Evolutionary conservation across 2,113 vertebrate genomes (phyloP), one percentile per base, ranked within the genome.

Genomic region (Thalassarche chlororhynchos): DNA sequence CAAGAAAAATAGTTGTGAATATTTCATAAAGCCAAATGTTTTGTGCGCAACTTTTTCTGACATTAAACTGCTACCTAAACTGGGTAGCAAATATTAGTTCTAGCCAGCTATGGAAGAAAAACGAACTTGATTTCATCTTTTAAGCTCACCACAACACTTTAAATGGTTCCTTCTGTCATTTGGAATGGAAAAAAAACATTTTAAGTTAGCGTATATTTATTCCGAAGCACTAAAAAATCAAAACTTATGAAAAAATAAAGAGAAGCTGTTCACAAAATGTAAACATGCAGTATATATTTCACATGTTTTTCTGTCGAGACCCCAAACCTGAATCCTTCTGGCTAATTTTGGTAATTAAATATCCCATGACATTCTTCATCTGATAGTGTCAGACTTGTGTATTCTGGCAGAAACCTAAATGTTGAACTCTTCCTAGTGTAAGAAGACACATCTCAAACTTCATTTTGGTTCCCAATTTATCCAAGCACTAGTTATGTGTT

Each of bases 331-430:
- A 88, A 77, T 96, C 57, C 32, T 28, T 85, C 78, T 91, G 40
- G 72, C 68, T 95, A 96, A 95, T 96, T 96, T 94, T 78, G 32
- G 44, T 95, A 91, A 95, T 97, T 96, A 95, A 86, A 88, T 94
- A 95, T 92, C 89, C 64, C 60, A 60, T 93, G 68, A 88, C 68
- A 64, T 88, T 96, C 51, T 94, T 74, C 82, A 93, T 93, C 71
- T 96, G 91, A 97, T 90, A 97, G 89, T 24, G 25, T 93, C 85
- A 75, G 84, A 21, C 71, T 93, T 96, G 96, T 95, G n/a, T 96
- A 91, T 66, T 91, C 89, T 96, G 96, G 93, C 95, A 97, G 82
- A 86, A 95, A 84, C 36, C 38, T 95, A 32, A 75, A 83, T 6
- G 75, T 60, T 91, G 71, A 92, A 91, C 75, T 78, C 87, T 95